A percentile compares a stretch with the other conserved stretches of the same genome.
Evolutionary conservation across 1,140 invertebrate species (phyloP).

Genomic region (Anthonomus grandis): DNA sequence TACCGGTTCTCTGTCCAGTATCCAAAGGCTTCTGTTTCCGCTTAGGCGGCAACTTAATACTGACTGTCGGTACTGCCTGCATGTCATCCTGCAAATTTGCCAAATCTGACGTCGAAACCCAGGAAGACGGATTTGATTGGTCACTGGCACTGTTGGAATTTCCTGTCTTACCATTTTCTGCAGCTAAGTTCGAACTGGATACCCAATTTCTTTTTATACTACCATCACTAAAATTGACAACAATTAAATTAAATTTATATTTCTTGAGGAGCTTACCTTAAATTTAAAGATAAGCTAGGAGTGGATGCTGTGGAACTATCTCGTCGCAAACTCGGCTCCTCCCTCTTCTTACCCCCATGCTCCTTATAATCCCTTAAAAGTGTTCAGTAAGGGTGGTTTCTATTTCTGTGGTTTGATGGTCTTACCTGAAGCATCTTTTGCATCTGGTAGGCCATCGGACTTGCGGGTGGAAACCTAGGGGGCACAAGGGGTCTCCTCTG

Average conservation of each 20-base stretch:
- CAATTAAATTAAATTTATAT: too few relatives aligned
- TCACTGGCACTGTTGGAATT: slow-evolving; percentile 11
- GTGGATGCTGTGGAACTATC: slow-evolving; percentile 74
- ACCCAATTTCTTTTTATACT: slow-evolving; percentile 52
- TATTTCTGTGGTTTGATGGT: too few relatives aligned
- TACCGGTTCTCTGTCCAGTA: slow-evolving; percentile 35
- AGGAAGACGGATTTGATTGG: slow-evolving; percentile 52
- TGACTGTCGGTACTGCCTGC: slow-evolving; percentile 56
- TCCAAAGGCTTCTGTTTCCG: slow-evolving; percentile 50
- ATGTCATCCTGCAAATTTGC: slow-evolving; percentile 55
- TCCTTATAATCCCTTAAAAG: slow-evolving; percentile 79
- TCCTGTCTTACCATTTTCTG: slow-evolving; percentile 26
- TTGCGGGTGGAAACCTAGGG: slow-evolving; percentile 90
- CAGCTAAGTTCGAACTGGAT: slow-evolving; percentile 54
- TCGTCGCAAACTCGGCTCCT: slow-evolving; percentile 48
- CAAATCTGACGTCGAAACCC: slow-evolving; percentile 72
- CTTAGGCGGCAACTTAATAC: slow-evolving; percentile 61
- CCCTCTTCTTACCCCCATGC: slow-evolving; percentile 68
- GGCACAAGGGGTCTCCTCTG: slow-evolving; percentile 84
- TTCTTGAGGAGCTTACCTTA: slow-evolving; percentile 46
- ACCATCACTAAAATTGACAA: slow-evolving; percentile 32
- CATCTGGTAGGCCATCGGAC: slow-evolving; percentile 89
- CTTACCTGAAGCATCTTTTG: slow-evolving; percentile 84
- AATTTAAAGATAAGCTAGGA: slow-evolving; percentile 67
- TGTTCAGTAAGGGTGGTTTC: too few relatives aligned